Evolutionary conservation across 2,888 invertebrate genomes (phyloP), one percentile per base, ranked within the genome.

Genomic region (Archaeoteleia sp.): DNA sequence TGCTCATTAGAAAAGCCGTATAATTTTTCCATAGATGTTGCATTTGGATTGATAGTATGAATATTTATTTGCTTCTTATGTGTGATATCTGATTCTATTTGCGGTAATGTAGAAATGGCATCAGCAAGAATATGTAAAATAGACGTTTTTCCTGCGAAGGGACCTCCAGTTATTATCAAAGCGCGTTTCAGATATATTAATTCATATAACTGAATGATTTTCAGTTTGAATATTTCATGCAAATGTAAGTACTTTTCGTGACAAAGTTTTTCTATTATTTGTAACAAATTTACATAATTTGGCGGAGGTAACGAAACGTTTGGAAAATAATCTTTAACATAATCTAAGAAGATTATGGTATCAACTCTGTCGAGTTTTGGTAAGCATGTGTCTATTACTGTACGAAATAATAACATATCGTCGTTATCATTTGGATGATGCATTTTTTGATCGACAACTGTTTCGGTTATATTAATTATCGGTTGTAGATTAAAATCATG

Each of bases 181-280:
- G 88, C 87, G 74, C 87, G 88, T 63, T 87, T 82, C 15, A 88
- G 87, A 37, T 87, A 84, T 85, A 90, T 87, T 86, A 88, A 88
- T 78, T 90, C 89, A 62, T 88, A 88, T 2, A 88, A 86, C 81
- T 90, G 89, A 25, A 89, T 84, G n/a, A 89, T 83, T 82, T 90
- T 90, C 45, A 87, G 55, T 55, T 85, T 81, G 66, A 90, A 88
- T 55, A 81, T 78, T 12, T 87, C 85, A 8, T 86, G 85, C 15
- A 85, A 78, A 65, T 87, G 86, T 1, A 90, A 79, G 58, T 86
- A 85, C 62, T 82, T 83, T 32, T 81, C 78, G 13, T 72, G 62
- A 63, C 88, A 87, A 0, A 87, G 79, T 73, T 78, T 55, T 54
- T 83, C 73, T 43, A 88, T 80, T 27, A 85, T 85, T 8, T 83